A percentile compares a stretch with the other conserved stretches of the same genome.
Evolutionary conservation across 2,888 invertebrate genomes (phyloP).

Genomic region (Abscondita cerata): DNA sequence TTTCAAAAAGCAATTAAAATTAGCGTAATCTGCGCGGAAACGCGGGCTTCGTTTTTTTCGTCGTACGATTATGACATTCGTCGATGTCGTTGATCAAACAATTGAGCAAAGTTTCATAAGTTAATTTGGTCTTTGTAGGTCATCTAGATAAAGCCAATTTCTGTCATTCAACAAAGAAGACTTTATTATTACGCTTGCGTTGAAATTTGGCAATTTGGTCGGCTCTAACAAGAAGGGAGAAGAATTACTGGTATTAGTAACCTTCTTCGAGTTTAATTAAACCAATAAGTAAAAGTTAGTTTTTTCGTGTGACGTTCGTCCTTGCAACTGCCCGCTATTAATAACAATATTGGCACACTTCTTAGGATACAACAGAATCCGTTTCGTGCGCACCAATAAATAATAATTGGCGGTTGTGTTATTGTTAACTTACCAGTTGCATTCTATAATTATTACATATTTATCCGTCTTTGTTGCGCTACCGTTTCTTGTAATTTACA

Average conservation of each 20-base stretch:
- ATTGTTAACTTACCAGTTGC: constrained; percentile 15
- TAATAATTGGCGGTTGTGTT: constrained; percentile 18
- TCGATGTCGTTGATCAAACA: constrained; percentile 1
- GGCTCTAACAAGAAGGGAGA: not conserved
- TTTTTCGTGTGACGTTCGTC: constrained; percentile 33
- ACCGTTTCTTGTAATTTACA: constrained; percentile 10
- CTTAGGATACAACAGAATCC: constrained; percentile 29
- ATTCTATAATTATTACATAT: constrained; percentile 14
- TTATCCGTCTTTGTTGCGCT: constrained; percentile 17
- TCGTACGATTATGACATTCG: no score
- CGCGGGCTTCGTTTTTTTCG: no score
- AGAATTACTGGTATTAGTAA: constrained; percentile 20
- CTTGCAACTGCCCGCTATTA: constrained; percentile 36
- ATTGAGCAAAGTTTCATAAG: constrained; percentile 3
- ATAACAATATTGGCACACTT: constrained; percentile 38
- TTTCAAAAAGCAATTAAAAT: no score
- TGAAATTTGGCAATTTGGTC: not conserved
- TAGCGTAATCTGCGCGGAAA: no score
- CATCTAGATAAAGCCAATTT: constrained; percentile 7
- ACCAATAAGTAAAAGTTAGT: constrained; percentile 29
- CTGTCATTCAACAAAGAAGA: constrained; percentile 11
- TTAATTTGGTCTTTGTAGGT: constrained; percentile 4
- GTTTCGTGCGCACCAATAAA: constrained; percentile 24
- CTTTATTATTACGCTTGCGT: constrained; percentile 4
- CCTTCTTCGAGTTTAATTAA: constrained; percentile 26